Base-by-base conservation (phyloP, 1,140 invertebrate species). In the Nilaparvata lugens region DNA sequence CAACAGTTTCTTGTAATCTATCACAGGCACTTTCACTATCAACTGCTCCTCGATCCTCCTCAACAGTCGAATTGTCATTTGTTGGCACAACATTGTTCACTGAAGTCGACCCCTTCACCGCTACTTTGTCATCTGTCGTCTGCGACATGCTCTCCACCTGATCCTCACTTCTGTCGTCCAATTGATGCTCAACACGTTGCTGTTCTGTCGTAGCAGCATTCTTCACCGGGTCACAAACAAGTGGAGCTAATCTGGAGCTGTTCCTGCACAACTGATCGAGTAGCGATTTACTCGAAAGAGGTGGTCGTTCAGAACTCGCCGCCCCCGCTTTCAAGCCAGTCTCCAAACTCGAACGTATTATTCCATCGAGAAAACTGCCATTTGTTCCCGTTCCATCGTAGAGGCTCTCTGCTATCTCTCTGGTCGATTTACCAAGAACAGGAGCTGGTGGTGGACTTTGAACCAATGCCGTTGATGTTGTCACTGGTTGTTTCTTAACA, bases 331-430 rank as follows among this genome's bases (percentile, higher is more conserved):
- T 70, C 56, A 81, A 80, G 18, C 76, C 80, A 56, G 81, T 81
- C 67, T 88, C 86, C 21, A 89, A 74, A 67, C 83, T 87, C 63
- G 87, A 88, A 62, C 88, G 78, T 67, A 91, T 91, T 60, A 91
- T 86, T 54, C 86, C 88, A 67, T 90, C 88, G 53, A 89, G 73
- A 69, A 89, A 87, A 62, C 80, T 85, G 2, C 86, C 86, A 70
- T 89, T 89, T 4, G 83, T 79, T 4, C 78, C 79, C n/a, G 78
- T 73, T 3, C 77, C 76, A 43, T 84, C 81, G 64, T 85, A 79
- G 18, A 85, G 69, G 16, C 75, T 78, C 65, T 85, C 82, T 1
- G 80, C 77, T 57, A 83, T 79, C 65, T 85, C 79, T 62, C 81
- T 70, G 0, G 80, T 74, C 52, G 78, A 75, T 69, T 83, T 86